Conservation (phyloP, 2,888 invertebrate genomes). For the Cepaea hortensis region DNA sequence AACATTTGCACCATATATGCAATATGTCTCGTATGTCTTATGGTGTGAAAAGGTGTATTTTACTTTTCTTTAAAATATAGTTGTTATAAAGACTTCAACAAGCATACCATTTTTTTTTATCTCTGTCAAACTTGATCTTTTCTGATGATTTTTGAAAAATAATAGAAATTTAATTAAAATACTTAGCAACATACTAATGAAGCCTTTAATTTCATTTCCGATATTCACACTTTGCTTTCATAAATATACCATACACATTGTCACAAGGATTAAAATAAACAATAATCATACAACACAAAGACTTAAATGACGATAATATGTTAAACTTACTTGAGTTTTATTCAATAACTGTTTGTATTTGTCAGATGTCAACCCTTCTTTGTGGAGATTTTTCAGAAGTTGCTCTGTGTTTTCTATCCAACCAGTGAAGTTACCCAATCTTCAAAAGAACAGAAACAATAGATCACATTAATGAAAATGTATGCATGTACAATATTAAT, state of each 20-base stretch:
- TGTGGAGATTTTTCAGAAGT: constrained; percentile 88
- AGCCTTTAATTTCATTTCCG: background rate
- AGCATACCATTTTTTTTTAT: too few species aligned
- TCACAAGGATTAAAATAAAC: background rate
- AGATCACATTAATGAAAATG: too few species aligned
- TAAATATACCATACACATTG: background rate
- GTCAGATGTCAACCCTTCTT: constrained; percentile 89
- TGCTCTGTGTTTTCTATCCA: constrained; percentile 95
- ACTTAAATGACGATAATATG: too few species aligned
- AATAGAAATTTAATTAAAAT: background rate
- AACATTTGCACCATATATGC: too few species aligned
- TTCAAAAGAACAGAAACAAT: constrained; percentile 60
- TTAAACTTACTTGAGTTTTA: constrained; percentile 81
- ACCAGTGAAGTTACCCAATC: constrained; percentile 86
- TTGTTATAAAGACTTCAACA: too few species aligned
- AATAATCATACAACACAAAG: too few species aligned
- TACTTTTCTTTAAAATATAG: too few species aligned
- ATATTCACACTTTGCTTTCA: background rate
- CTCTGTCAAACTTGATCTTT: too few species aligned
- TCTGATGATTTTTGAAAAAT: too few species aligned
- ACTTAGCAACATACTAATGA: background rate
- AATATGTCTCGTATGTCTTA: too few species aligned
- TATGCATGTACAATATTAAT: too few species aligned
- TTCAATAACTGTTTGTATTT: constrained; percentile 93
- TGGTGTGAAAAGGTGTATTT: too few species aligned